These are phyloP conservation scores for Plebejus argus DNA, from an alignment of 2,888 invertebrate genomes.

Conservation along the genomic window DNA sequence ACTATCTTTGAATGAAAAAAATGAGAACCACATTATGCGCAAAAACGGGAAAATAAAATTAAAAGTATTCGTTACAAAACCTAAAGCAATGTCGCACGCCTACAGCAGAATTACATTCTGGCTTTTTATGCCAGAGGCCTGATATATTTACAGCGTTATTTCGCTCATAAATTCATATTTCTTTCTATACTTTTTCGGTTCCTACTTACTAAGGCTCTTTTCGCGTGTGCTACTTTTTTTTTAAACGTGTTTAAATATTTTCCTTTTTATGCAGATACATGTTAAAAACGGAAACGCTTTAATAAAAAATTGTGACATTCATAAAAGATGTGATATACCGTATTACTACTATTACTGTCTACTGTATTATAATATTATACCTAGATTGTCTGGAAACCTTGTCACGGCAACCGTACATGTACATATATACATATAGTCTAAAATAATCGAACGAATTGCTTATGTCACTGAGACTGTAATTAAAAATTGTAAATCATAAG, in stretches of 20 bases:
- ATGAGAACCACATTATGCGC: constrained; percentile 19
- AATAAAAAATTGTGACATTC: not conserved
- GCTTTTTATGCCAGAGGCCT: constrained; percentile 36
- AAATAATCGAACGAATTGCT: not conserved
- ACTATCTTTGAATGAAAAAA: constrained; percentile 25
- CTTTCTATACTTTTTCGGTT: constrained; percentile 34
- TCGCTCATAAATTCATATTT: constrained; percentile 39
- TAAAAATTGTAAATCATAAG: too few relatives aligned
- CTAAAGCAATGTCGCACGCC: constrained; percentile 34
- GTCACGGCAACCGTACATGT: not conserved
- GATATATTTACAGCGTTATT: constrained; percentile 40
- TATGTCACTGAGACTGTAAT: too few relatives aligned
- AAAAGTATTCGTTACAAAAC: constrained; percentile 33
- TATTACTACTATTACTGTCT: not conserved
- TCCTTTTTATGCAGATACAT: constrained; percentile 6
- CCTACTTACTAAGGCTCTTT: constrained; percentile 22
- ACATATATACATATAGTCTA: too few relatives aligned
- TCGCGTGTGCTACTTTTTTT: constrained; percentile 20
- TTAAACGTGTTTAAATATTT: constrained; percentile 8
- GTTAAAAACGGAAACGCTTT: not conserved
- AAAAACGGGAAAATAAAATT: constrained; percentile 24
- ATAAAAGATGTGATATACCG: not conserved
- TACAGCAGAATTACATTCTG: constrained; percentile 34
- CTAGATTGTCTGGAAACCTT: too few relatives aligned
- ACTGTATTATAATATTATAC: too few relatives aligned